phyloP scores from a whole-genome alignment of 2,888 invertebrate genomes.

The Diogma glabrata region DNA sequence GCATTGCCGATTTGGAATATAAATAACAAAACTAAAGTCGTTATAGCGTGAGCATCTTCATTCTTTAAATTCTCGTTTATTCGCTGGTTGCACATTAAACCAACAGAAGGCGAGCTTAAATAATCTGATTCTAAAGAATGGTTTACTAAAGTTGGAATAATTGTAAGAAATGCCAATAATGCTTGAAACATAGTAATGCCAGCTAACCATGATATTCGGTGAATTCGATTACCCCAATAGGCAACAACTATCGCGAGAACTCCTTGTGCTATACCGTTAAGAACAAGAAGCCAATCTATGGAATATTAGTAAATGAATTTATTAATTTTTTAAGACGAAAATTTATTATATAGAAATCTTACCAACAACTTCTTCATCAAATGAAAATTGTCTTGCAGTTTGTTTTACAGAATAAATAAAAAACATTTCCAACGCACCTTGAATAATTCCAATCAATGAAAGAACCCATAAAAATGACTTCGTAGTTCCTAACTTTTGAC shows the following conservation, averaged over 20 bases:
- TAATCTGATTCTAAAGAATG: constrained; percentile 16
- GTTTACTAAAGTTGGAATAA: constrained; percentile 44
- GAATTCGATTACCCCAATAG: constrained; percentile 46
- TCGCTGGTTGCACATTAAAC: constrained; percentile 17
- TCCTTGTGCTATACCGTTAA: constrained; percentile 43
- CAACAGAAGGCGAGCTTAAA: neutral
- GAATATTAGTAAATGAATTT: neutral
- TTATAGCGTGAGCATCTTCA: constrained; percentile 24
- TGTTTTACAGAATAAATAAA: constrained; percentile 41
- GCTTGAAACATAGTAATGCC: constrained; percentile 43
- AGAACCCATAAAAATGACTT: constrained; percentile 37
- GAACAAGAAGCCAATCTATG: constrained; percentile 46
- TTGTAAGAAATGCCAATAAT: constrained; percentile 37
- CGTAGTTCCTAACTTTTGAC: constrained; percentile 38
- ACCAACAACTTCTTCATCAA: constrained; percentile 37
- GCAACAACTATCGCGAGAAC: constrained; percentile 41
- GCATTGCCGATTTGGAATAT: constrained; percentile 39
- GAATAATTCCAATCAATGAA: constrained; percentile 32
- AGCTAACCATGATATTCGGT: constrained; percentile 47
- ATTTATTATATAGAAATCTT: constrained; percentile 23
- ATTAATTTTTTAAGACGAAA: neutral
- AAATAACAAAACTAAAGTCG: constrained; percentile 37
- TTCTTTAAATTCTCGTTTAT: constrained; percentile 11
- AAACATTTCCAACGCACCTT: constrained; percentile 39
- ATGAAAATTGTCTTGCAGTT: constrained; percentile 37